A percentile compares a stretch with the other conserved stretches of the same genome.
Evolutionary conservation across 2,888 invertebrate species (phyloP).

Genomic region (Criorhina ranunculi): DNA sequence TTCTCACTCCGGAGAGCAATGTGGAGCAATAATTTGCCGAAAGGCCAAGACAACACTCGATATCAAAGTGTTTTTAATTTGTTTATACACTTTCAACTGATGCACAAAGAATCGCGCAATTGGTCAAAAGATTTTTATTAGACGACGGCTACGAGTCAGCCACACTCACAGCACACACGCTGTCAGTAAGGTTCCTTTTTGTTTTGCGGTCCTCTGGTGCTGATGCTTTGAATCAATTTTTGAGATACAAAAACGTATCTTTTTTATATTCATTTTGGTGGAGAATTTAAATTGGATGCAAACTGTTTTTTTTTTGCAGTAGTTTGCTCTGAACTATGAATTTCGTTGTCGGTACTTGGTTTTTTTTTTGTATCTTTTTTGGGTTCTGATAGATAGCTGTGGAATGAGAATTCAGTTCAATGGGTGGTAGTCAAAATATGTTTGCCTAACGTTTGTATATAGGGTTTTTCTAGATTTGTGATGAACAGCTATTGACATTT

Average conservation of each 20-base stretch:
- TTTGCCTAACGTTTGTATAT: too few species aligned
- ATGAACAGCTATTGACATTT: too few species aligned
- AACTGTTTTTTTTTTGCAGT: not conserved
- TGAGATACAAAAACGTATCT: slow-evolving; percentile 54
- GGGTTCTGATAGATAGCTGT: slow-evolving; percentile 11
- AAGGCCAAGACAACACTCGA: slow-evolving; percentile 72
- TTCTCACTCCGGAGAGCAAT: not conserved
- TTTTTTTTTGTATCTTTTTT: slow-evolving; percentile 21
- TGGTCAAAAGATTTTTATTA: slow-evolving; percentile 74
- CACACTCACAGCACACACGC: slow-evolving; percentile 7
- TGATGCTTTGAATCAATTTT: slow-evolving; percentile 67
- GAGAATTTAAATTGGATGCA: slow-evolving; percentile 68
- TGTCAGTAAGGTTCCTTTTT: slow-evolving; percentile 38
- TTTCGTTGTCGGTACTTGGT: slow-evolving; percentile 21
- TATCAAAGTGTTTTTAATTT: slow-evolving; percentile 76
- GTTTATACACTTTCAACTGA: slow-evolving; percentile 68
- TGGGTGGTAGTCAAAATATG: too few species aligned
- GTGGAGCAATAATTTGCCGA: slow-evolving; percentile 61
- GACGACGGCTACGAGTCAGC: slow-evolving; percentile 40
- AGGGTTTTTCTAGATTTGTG: too few species aligned
- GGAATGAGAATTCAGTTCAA: too few species aligned
- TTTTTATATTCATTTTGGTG: slow-evolving; percentile 25
- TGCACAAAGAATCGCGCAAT: slow-evolving; percentile 75
- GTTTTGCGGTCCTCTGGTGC: slow-evolving; percentile 45
- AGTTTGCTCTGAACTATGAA: slow-evolving; percentile 13